A percentile compares a stretch with the other conserved stretches of the same genome.
phyloP scores from a whole-genome alignment of 1,140 invertebrate genomes.

The Ectropis grisescens region DNA sequence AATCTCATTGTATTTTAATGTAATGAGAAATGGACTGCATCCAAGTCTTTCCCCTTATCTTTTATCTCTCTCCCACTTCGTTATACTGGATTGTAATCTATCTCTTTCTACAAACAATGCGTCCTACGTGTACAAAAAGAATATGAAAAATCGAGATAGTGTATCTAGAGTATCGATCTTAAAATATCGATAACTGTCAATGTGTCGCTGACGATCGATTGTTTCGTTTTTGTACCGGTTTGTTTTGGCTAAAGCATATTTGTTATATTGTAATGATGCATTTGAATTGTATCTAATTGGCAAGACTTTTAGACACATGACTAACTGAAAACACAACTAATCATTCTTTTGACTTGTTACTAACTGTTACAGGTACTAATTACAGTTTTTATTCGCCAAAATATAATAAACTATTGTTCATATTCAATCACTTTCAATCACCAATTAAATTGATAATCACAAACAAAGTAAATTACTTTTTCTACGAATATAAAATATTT shows the following conservation, averaged over 20 bases:
- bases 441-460: too few relatives aligned
- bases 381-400: background rate
- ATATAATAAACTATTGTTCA: too few relatives aligned
- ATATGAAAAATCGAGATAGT: constrained; percentile 29
- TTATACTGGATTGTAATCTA: constrained; percentile 17
- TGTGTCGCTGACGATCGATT: constrained; percentile 1
- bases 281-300: too few relatives aligned
- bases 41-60: constrained; percentile 13
- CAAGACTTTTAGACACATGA: too few relatives aligned
- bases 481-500: too few relatives aligned
- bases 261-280: background rate
- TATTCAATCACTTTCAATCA: too few relatives aligned
- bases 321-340: background rate
- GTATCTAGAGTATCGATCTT: constrained; percentile 17
- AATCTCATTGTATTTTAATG: constrained; percentile 23
- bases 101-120: constrained; percentile 60
- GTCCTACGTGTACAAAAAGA: constrained; percentile 54
- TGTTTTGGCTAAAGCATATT: background rate
- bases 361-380: background rate
- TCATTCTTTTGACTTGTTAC: background rate
- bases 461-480: too few relatives aligned
- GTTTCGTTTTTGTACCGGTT: constrained; percentile 8
- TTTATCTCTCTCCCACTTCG: constrained; percentile 29
- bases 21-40: constrained; percentile 36
- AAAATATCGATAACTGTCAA: constrained; percentile 25